Percentiles rank a stretch among this genome's conserved stretches.
Evolutionary conservation across 2,888 invertebrate genomes (phyloP).

Genomic region (Hymenopus coronatus): DNA sequence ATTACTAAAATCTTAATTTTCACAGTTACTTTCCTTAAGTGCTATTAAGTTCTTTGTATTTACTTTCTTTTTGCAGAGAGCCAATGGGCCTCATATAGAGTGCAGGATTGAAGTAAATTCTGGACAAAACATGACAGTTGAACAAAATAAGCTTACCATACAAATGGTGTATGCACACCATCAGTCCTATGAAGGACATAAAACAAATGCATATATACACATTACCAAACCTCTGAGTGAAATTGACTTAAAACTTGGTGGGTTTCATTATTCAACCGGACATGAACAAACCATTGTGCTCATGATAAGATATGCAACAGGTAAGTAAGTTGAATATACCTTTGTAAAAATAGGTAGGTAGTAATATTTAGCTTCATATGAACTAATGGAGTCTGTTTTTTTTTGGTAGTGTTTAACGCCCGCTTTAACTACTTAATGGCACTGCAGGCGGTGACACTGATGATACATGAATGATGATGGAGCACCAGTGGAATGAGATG

Average conservation of each 20-base stretch:
- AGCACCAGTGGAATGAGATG: too few species aligned
- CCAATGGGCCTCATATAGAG: constrained; percentile 66
- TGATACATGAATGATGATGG: too few species aligned
- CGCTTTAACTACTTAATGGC: too few species aligned
- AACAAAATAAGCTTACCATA: constrained; percentile 60
- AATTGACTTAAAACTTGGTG: constrained; percentile 60
- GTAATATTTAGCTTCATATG: too few species aligned
- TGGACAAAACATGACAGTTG: constrained; percentile 56
- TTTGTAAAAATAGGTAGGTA: too few species aligned
- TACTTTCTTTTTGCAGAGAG: constrained; percentile 53
- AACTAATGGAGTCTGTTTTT: too few species aligned
- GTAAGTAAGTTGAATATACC: constrained; percentile 39
- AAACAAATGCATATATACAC: constrained; percentile 60
- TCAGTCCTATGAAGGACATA: constrained; percentile 59
- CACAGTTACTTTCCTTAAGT: too few species aligned
- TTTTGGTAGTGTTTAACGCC: too few species aligned
- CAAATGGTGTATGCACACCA: constrained; percentile 60
- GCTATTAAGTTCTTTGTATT: too few species aligned
- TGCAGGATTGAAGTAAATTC: constrained; percentile 67
- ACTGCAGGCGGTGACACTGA: too few species aligned
- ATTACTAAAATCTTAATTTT: too few species aligned
- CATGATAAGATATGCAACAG: constrained; percentile 56
- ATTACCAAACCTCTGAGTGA: constrained; percentile 64
- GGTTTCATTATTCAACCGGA: constrained; percentile 54
- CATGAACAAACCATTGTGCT: constrained; percentile 54